Base-by-base conservation (phyloP, 2,888 invertebrate species). In the Enoplolaimus lenunculus region DNA sequence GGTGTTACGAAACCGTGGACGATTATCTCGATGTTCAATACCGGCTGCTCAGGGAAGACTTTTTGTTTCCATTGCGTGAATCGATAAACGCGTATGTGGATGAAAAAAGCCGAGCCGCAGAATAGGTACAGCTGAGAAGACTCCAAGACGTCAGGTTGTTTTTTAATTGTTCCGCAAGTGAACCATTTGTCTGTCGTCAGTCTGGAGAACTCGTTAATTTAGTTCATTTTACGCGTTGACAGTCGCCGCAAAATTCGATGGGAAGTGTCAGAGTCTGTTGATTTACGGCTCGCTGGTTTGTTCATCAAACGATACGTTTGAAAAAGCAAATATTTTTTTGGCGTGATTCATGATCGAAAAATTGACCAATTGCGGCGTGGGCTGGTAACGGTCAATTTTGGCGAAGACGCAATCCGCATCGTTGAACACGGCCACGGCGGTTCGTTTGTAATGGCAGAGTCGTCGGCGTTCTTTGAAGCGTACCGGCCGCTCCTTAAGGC, bases 21-120 rank as follows among this genome's bases (percentile, higher is more conserved):
- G 87, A 90, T 76, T 92, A 92, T 78, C 82, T 92, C 31, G 88
- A 89, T 75, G 83, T 87, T n/a, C 90, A 90, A 75, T 90, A 89
- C 77, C 85, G 88, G 57, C 82, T 91, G 34, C 79, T 91, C 68
- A 82, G 89, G 45, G 90, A 91, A 82, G 91, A 92, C 81, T 90
- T 89, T 77, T 84, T 89, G 35, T 84, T 85, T 28, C 89, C 91
- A 0, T 79, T 92, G 30, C 82, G 89, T 45, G 85, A 87, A 77
- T 89, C 88, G 72, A 84, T 89, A 34, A 28, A 2, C n/a, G 67
- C 26, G n/a, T 33, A 34, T 66, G n/a, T n/a, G n/a, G n/a, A n/a
- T n/a, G n/a, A n/a, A n/a, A n/a, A n/a, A 34, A 28, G 7, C n/a
- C n/a, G n/a, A n/a, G n/a, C n/a, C n/a, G n/a, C n/a, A n/a, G n/a